These are phyloP conservation scores for Coleophora flavipennella DNA, from an alignment of 2,888 invertebrate genomes.

Conservation along the genomic window DNA sequence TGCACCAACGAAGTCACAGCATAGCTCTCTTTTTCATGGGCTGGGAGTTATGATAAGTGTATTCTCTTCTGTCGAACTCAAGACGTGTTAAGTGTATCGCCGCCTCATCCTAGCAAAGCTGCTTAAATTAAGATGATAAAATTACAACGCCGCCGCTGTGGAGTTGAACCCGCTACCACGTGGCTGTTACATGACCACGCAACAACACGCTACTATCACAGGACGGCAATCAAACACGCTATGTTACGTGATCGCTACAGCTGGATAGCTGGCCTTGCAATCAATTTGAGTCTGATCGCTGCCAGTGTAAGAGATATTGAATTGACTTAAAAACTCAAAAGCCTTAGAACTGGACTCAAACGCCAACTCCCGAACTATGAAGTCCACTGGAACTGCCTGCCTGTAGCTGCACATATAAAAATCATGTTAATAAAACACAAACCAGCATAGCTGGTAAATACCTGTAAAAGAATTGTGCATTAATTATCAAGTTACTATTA, in stretches of 20 bases:
- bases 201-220: constrained; percentile 47
- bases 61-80: constrained; percentile 32
- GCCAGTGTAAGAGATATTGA: constrained; percentile 82
- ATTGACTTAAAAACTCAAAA: constrained; percentile 88
- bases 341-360: constrained; percentile 88
- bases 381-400: constrained; percentile 89
- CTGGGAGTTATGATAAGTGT: not conserved
- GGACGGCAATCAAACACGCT: constrained; percentile 51
- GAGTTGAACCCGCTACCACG: constrained; percentile 29
- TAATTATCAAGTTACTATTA: too few relatives aligned
- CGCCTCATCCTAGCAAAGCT: constrained; percentile 51
- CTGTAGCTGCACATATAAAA: constrained; percentile 89
- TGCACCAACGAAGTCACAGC: constrained; percentile 7
- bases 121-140: constrained; percentile 49
- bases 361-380: constrained; percentile 89
- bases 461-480: too few relatives aligned
- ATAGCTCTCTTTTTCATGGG: not conserved
- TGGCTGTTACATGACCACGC: constrained; percentile 57
- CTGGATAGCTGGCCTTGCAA: constrained; percentile 87
- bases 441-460: constrained; percentile 43
- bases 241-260: constrained; percentile 72
- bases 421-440: constrained; percentile 48
- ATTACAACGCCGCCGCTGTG: constrained; percentile 31
- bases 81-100: constrained; percentile 27
- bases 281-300: constrained; percentile 82